Evolutionary conservation across 2,797 vertebrate species (phyloP).

Genomic region (Rhynchonycteris naso): DNA sequence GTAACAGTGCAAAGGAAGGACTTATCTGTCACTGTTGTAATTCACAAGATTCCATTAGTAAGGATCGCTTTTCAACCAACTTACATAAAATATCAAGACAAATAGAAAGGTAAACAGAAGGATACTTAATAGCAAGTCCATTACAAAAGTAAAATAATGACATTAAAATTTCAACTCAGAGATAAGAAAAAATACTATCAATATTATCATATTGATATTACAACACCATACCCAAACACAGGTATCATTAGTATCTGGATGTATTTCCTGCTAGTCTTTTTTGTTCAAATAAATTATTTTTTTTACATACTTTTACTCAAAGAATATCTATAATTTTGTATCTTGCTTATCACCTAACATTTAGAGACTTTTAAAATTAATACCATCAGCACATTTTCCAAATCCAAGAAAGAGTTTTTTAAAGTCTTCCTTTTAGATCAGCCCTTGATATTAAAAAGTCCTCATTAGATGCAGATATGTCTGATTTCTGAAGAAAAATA

Average conservation of each 20-base stretch:
- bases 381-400: constrained; percentile 42
- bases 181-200: background rate
- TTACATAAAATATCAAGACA: constrained; percentile 11
- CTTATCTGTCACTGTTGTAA: background rate
- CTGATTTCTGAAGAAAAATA: constrained; percentile 21
- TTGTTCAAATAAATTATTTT: background rate
- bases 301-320: background rate
- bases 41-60: constrained; percentile 20
- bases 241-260: background rate
- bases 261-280: background rate
- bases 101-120: constrained; percentile 16
- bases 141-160: constrained; percentile 33
- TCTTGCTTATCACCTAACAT: background rate
- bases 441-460: background rate
- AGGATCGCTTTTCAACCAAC: constrained; percentile 42
- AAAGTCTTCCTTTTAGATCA: constrained; percentile 38
- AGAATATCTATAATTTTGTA: background rate
- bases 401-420: background rate
- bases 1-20: background rate
- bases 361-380: constrained; percentile 22
- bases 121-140: constrained; percentile 6
- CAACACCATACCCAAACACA: background rate
- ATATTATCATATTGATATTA: background rate
- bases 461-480: background rate
- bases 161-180: constrained; percentile 49